Evolutionary conservation across 1,140 invertebrate genomes (phyloP).

Genomic region (Microplitis demolitor): DNA sequence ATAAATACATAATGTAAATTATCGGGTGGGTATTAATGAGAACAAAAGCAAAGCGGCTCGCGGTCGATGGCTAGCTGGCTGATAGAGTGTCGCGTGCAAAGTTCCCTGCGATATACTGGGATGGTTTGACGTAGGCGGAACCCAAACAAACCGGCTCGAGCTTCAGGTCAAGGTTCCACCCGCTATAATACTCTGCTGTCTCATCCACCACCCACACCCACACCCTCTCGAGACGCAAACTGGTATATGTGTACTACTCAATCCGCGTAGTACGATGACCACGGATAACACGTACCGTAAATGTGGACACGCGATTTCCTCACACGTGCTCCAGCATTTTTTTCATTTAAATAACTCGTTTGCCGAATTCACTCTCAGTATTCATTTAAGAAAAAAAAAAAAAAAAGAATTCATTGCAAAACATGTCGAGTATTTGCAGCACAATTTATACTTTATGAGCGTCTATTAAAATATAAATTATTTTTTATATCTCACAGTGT

Average conservation of each 20-base stretch:
- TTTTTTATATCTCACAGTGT: constrained; percentile 23
- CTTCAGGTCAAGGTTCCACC: constrained; percentile 53
- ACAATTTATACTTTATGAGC: not conserved
- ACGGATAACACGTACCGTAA: constrained; percentile 30
- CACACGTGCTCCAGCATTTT: not conserved
- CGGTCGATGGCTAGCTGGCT: not conserved
- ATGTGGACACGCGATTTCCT: constrained; percentile 22
- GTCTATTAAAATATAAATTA: not conserved
- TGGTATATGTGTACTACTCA: not conserved
- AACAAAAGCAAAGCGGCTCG: too few relatives aligned
- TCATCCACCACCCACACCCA: constrained; percentile 40
- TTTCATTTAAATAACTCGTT: not conserved
- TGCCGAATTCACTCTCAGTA: not conserved
- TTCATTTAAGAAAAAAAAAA: not conserved
- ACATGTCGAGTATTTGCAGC: too few relatives aligned
- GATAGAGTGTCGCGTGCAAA: constrained; percentile 20
- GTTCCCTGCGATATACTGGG: constrained; percentile 21
- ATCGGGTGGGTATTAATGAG: too few relatives aligned
- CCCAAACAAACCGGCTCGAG: constrained; percentile 48
- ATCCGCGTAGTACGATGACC: constrained; percentile 31
- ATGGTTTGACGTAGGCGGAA: constrained; percentile 35
- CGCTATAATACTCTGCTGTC: constrained; percentile 37
- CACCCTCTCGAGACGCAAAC: constrained; percentile 26
- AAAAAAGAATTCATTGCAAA: not conserved
- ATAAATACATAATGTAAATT: too few relatives aligned